phyloP scores from a whole-genome alignment of 2,113 vertebrate species.

The Callionymus lyra region DNA sequence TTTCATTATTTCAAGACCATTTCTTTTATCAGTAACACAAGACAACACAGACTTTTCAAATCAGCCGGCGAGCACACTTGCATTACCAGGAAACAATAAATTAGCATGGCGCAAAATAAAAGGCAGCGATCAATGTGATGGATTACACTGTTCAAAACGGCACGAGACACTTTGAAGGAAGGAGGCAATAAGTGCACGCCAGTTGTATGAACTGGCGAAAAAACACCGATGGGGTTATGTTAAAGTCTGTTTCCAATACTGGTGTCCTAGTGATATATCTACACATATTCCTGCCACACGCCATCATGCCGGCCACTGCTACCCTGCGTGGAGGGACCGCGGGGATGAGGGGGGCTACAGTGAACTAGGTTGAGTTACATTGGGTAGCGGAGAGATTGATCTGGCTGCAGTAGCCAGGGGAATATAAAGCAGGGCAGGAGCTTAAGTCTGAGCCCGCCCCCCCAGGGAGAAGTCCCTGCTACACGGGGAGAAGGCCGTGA shows the following conservation, averaged over 20 bases:
- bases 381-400: conserved; percentile 50
- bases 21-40: conserved; percentile 22
- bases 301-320: conserved; percentile 22
- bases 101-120: conserved; percentile 29
- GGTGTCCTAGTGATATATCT: conserved; percentile 20
- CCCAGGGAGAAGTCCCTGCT: conserved; percentile 81
- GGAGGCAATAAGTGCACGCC: conserved; percentile 25
- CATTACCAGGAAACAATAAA: conserved; percentile 45
- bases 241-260: conserved; percentile 28
- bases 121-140: conserved; percentile 14
- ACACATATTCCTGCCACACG: conserved; percentile 34
- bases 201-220: conserved; percentile 26
- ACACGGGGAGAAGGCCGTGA: conserved; percentile 77
- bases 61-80: conserved; percentile 21
- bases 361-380: conserved; percentile 48
- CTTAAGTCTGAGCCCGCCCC: conserved; percentile 85
- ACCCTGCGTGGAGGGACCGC: conserved; percentile 31
- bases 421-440: conserved; percentile 93
- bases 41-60: conserved; percentile 23
- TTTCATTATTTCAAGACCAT: conserved; percentile 26
- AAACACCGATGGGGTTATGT: conserved; percentile 8
- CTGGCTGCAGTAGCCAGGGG: conserved; percentile 80
- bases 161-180: conserved; percentile 28
- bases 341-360: conserved; percentile 33
- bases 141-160: conserved; percentile 12